Evolutionary conservation across 2,888 invertebrate species (phyloP).

Genomic region (Autographa pulchrina): DNA sequence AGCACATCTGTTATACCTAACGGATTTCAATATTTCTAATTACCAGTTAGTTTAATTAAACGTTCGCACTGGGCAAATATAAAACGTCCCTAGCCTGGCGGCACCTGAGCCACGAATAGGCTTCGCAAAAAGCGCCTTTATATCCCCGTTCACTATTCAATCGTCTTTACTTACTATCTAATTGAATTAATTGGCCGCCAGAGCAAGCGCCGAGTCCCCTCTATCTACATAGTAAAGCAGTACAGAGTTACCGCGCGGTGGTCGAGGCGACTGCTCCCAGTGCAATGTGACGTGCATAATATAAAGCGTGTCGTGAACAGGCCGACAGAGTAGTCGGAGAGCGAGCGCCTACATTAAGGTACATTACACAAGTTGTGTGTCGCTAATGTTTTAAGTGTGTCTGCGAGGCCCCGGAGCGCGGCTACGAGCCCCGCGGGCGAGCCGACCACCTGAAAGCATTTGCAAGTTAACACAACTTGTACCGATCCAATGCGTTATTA

Average conservation of each 20-base stretch:
- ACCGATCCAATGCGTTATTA: not conserved
- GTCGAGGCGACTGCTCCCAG: not conserved
- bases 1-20: not conserved
- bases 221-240: not conserved
- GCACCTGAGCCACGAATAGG: conserved; percentile 13
- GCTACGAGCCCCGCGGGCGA: not conserved
- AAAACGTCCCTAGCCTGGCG: not conserved
- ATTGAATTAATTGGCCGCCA: conserved; percentile 14
- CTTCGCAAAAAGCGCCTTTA: conserved; percentile 12
- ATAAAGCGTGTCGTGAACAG: not conserved
- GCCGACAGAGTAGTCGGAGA: not conserved
- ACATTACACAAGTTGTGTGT: conserved; percentile 15
- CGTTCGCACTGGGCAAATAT: conserved; percentile 2
- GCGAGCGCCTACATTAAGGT: not conserved
- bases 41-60: conserved; percentile 13
- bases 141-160: not conserved
- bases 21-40: conserved; percentile 4
- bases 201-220: not conserved
- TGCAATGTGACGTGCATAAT: no score
- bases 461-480: not conserved
- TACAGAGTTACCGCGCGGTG: not conserved
- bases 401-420: not conserved
- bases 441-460: not conserved
- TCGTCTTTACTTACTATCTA: conserved; percentile 14
- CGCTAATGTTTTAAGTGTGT: conserved; percentile 6